A percentile compares a stretch with the other conserved stretches of the same genome.
Conservation (phyloP, 2,888 invertebrate genomes). For the Tuberolachnus salignus region DNA sequence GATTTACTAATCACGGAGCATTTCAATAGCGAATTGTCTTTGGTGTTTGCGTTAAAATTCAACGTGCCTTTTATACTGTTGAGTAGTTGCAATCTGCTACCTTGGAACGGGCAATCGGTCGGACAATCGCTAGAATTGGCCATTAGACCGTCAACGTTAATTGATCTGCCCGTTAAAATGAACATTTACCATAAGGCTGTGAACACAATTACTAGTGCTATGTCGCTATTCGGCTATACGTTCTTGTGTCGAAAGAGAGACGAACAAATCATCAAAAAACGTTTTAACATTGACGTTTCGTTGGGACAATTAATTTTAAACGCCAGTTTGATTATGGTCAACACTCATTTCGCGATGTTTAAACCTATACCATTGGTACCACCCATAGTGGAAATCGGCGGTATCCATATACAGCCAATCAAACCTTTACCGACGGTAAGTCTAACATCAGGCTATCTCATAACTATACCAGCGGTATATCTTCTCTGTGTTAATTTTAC, state of each 20-base stretch:
- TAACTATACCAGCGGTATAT: too few relatives aligned
- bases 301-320: constrained; percentile 36
- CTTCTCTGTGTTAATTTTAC: too few relatives aligned
- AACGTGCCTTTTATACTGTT: constrained; percentile 44
- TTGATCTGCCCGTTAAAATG: constrained; percentile 30
- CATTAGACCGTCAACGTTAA: constrained; percentile 27
- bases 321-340: constrained; percentile 38
- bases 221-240: background rate
- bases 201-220: constrained; percentile 16
- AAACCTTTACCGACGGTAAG: constrained; percentile 35
- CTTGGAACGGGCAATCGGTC: constrained; percentile 31
- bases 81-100: constrained; percentile 45
- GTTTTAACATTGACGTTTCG: constrained; percentile 45
- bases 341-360: constrained; percentile 37
- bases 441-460: background rate
- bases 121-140: constrained; percentile 46
- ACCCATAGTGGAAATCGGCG: constrained; percentile 53
- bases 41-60: constrained; percentile 39
- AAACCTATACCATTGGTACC: constrained; percentile 13
- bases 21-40: constrained; percentile 48
- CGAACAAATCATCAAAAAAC: constrained; percentile 27
- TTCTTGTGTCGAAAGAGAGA: constrained; percentile 21
- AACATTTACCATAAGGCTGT: constrained; percentile 33
- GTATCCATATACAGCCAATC: constrained; percentile 45
- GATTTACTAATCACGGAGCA: constrained; percentile 51